Base-by-base conservation (phyloP, 2,113 vertebrate species). In the Ardeotis arabs region DNA sequence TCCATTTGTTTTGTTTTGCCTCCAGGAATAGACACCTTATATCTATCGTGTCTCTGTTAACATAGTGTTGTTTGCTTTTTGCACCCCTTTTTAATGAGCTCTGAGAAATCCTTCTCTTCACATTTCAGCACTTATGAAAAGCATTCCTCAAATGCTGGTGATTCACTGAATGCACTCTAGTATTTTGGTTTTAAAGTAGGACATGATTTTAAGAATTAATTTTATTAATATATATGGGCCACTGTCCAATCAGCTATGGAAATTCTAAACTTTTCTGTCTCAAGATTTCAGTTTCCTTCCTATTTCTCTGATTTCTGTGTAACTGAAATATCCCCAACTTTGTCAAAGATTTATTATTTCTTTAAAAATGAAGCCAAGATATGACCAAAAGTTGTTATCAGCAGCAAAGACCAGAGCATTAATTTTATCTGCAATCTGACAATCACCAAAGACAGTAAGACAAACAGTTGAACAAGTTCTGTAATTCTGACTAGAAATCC, bases 31-130 rank as follows among this genome's bases (percentile, higher is more conserved):
- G 89, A 76, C 52, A 47, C 50, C 47, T 84, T 44, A 75, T 35
- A 79, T 70, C 41, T 87, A 64, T 31, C 21, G 16, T 60, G 35
- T 69, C 77, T 89, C 81, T 70, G 63, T 77, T 87, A 83, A 92
- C 41, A 56, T 75, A 89, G 47, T 86, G 76, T 49, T 89, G 67
- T 90, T 92, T 84, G 85, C 73, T 90, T 90, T 92, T 84, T 80
- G 79, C 67, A 90, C 80, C 77, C 89, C 37, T 87, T 75, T 85
- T 92, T 95, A 87, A 87, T 87, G 77, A 95, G 59, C 52, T 83
- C 77, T 31, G 45, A 92, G 66, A 94, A 87, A 84, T 87, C 47
- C 44, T 49, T 78, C 59, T 73, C 27, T 67, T 78, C 60, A 45
- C 80, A 37, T 85, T 93, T 85, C 91, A 82, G 55, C 66, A 73